Evolutionary conservation across 2,113 vertebrate genomes (phyloP).

Genomic region (Hippocampus zosterae): DNA sequence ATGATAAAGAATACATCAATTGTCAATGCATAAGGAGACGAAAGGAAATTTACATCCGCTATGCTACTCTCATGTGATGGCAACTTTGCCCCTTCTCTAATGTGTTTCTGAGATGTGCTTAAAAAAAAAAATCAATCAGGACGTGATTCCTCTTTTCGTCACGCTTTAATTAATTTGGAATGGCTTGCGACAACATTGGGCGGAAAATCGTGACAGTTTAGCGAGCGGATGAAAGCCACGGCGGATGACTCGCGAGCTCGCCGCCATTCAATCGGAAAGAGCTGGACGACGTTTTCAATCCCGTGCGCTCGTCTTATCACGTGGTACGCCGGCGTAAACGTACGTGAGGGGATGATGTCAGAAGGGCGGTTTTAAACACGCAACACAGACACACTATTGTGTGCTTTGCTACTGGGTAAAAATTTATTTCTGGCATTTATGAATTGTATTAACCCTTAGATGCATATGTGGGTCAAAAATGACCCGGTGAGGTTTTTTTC

Average conservation of each 20-base stretch:
- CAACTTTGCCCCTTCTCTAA: neutral
- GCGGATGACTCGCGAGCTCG: no score
- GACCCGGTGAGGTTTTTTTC: no score
- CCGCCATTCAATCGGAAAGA: no score
- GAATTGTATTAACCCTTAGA: no score
- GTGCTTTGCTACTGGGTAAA: no score
- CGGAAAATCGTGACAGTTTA: neutral
- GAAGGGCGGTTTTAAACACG: neutral
- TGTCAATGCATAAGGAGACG: neutral
- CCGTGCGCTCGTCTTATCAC: neutral
- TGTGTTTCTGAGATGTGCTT: neutral
- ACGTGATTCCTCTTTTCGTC: neutral
- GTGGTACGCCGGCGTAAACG: neutral
- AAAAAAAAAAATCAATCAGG: neutral
- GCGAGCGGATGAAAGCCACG: no score
- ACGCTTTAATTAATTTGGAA: neutral
- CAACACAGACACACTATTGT: no score
- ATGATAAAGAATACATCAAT: slow-evolving; percentile 1
- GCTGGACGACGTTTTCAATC: neutral
- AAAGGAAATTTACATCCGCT: neutral
- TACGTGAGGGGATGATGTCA: neutral
- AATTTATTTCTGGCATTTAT: no score
- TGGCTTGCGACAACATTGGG: neutral
- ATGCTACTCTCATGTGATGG: neutral
- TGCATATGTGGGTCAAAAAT: no score